Evolutionary conservation across 2,113 vertebrate species (phyloP).

Genomic region (Silurus asotus): DNA sequence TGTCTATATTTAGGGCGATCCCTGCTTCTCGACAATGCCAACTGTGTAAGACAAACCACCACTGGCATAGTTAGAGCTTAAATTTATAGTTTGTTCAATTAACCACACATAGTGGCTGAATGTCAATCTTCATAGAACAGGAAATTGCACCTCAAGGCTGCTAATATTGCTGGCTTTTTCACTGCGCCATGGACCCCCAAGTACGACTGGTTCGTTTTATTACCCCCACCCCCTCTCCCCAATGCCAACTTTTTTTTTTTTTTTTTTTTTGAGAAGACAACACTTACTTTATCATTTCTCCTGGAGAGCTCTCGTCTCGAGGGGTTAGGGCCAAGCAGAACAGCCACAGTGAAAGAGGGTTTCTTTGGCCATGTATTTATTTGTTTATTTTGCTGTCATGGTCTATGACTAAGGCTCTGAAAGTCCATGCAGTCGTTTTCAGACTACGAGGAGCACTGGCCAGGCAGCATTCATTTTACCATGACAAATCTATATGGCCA

Average conservation of each 20-base stretch:
- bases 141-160: conserved; percentile 86
- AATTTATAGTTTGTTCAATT: conserved; percentile 91
- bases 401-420: conserved; percentile 81
- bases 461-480: conserved; percentile 82
- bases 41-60: conserved; percentile 80
- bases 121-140: conserved; percentile 84
- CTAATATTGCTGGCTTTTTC: conserved; percentile 84
- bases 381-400: conserved; percentile 92
- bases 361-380: conserved; percentile 85
- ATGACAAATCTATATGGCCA: conserved; percentile 81
- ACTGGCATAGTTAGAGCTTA: conserved; percentile 76
- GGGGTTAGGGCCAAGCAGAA: conserved; percentile 66
- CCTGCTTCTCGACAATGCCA: conserved; percentile 78
- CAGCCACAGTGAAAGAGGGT: conserved; percentile 81
- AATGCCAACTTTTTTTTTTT: not conserved
- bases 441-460: conserved; percentile 76
- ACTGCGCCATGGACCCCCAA: conserved; percentile 71
- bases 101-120: conserved; percentile 83
- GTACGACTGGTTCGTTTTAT: conserved; percentile 70
- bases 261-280: conserved; percentile 71
- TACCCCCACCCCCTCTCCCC: conserved; percentile 57
- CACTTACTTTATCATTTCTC: conserved; percentile 86
- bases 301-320: conserved; percentile 77
- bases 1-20: conserved; percentile 84
- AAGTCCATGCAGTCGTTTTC: conserved; percentile 80